Base-by-base conservation (phyloP, 2,113 vertebrate species). In the Erythrocercus mccallii region DNA sequence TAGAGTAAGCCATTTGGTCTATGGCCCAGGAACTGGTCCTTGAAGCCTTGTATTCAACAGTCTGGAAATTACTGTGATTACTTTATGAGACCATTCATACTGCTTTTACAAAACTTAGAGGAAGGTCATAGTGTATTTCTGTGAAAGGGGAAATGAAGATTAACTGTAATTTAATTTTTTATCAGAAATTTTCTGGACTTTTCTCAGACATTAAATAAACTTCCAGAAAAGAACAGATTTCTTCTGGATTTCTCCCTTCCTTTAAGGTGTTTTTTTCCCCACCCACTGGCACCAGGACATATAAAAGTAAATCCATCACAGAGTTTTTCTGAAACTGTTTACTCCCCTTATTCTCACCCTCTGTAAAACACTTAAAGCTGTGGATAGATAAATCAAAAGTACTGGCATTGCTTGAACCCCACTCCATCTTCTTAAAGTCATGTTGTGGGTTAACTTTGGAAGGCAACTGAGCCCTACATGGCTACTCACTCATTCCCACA, bases 401-500 rank as follows among this genome's bases (percentile, higher is more conserved):
- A 44, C 13, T 23, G 42, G 2, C 6, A 76, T 60, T 85, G 12
- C 18, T 38, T 27, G 31, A 71, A 76, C 8, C 5, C 22, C 35
- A 44, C 14, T 31, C 10, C 38, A 25, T 33, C 28, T 84, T 53
- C 11, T 74, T 54, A 50, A 85, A 60, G 66, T 44, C 2, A 5
- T 42, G 12, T 45, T 62, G 9, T 57, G 24, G 14, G 24, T 79
- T 65, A 53, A 79, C 8, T 53, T 56, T 35, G 30, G 30, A 27
- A 82, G 56, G 24, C 8, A 40, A 10, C 13, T 16, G 30, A 68
- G 17, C 1, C 16, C 15, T 33, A 22, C 42, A 23, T 8, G 58
- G 17, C 31, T 2, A 1, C 27, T 23, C 0, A 0, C 16, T 61
- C 33, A 47, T 8, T 82, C 20, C 7, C 8, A 8, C 25, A 44